These are phyloP conservation scores for Scaptomyza montana DNA, from an alignment of 1,140 invertebrate genomes.

Conservation along the genomic window DNA sequence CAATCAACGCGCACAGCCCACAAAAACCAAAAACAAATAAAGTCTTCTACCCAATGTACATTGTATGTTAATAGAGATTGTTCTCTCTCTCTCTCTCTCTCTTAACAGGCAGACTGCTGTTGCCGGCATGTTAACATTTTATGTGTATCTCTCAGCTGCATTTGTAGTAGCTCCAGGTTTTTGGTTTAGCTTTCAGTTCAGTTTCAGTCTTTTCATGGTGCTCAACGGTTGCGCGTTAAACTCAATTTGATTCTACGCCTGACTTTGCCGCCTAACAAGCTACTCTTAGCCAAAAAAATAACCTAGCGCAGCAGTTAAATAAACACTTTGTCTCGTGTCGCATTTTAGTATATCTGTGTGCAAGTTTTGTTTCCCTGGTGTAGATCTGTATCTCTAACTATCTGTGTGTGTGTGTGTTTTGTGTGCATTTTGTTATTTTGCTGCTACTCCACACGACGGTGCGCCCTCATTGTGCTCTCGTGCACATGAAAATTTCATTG, in stretches of 20 bases:
- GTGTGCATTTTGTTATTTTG: conserved; percentile 37
- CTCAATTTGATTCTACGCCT: conserved; percentile 4
- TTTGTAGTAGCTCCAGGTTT: not conserved
- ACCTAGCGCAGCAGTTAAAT: conserved; percentile 45
- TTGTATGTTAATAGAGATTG: conserved; percentile 19
- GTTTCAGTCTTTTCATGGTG: conserved; percentile 69
- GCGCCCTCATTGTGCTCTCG: conserved; percentile 81
- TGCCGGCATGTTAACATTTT: conserved; percentile 48
- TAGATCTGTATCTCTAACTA: not conserved
- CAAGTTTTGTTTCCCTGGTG: conserved; percentile 14
- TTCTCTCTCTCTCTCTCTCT: conserved; percentile 2
- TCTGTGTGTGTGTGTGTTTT: conserved; percentile 25
- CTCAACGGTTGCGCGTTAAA: conserved; percentile 57
- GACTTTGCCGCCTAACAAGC: conserved; percentile 47
- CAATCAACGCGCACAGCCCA: conserved; percentile 64
- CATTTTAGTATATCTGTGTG: conserved; percentile 35
- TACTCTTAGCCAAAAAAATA: conserved; percentile 63
- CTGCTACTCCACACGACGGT: conserved; percentile 40
- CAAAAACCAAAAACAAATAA: conserved; percentile 5
- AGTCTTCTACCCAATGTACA: not conserved
- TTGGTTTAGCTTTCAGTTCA: conserved; percentile 45
- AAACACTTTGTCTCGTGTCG: conserved; percentile 62
- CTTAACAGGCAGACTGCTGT: conserved; percentile 16
- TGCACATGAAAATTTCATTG: conserved; percentile 82
- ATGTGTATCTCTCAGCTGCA: conserved; percentile 62